Conservation (phyloP, 2,797 vertebrate genomes). For the Schizothorax lantsangensis region DNA sequence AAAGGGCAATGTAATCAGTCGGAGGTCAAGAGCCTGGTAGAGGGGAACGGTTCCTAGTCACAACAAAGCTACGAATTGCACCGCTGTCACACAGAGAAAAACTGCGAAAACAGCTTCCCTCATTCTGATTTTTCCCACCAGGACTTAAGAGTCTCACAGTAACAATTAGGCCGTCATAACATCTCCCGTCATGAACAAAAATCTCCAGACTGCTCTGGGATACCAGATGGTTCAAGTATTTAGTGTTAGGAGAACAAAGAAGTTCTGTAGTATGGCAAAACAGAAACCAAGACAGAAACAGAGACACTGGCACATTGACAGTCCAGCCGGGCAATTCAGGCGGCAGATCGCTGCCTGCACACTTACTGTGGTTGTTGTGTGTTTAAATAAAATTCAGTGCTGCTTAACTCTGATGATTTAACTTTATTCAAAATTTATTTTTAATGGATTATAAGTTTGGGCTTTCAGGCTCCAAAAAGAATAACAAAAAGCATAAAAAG, state of each 20-base stretch:
- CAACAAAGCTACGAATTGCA: neutral
- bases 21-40: slow-evolving; percentile 44
- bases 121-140: neutral
- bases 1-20: slow-evolving; percentile 42
- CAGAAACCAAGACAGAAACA: slow-evolving; percentile 12
- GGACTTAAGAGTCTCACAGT: neutral
- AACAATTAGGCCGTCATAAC: slow-evolving; percentile 42
- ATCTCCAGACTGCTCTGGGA: slow-evolving; percentile 43
- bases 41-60: slow-evolving; percentile 18
- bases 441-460: neutral
- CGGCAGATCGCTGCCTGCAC: neutral
- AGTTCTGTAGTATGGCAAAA: neutral
- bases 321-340: neutral
- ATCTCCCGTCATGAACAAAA: slow-evolving; percentile 7
- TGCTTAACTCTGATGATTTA: neutral
- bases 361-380: neutral
- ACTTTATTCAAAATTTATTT: neutral
- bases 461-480: neutral
- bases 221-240: slow-evolving; percentile 33
- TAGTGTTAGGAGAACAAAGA: slow-evolving; percentile 11
- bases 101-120: slow-evolving; percentile 6
- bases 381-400: neutral
- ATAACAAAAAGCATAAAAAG: neutral
- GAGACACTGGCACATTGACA: slow-evolving; percentile 3
- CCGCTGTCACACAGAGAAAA: slow-evolving; percentile 1